A percentile compares a stretch with the other conserved stretches of the same genome.
phyloP scores from a whole-genome alignment of 2,113 vertebrate genomes.

The Pelecanus crispus region DNA sequence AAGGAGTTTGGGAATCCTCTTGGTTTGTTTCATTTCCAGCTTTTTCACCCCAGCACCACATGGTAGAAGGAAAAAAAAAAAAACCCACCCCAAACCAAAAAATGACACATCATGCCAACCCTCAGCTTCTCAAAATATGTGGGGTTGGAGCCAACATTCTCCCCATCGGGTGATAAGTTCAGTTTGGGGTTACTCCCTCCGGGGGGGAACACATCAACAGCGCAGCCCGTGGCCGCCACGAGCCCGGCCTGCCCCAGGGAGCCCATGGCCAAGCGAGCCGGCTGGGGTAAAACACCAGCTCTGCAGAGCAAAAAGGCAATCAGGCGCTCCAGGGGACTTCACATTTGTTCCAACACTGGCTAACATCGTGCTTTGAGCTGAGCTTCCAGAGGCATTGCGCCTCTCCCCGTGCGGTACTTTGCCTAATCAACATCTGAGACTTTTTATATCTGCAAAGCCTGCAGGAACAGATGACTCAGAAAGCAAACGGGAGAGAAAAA shows the following conservation, averaged over 20 bases:
- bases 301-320: too few species aligned
- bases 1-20: background rate
- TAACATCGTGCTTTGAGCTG: rapidly evolving
- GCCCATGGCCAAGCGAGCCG: rapidly evolving
- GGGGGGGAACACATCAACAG: rapidly evolving
- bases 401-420: background rate
- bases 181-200: too few species aligned
- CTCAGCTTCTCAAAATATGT: rapidly evolving
- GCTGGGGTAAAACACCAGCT: background rate
- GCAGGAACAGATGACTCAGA: background rate
- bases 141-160: background rate
- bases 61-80: background rate
- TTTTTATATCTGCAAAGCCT: background rate
- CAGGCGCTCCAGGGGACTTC: background rate
- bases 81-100: background rate
- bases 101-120: background rate
- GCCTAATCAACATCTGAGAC: background rate
- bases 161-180: background rate
- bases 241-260: rapidly evolving
- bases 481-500: background rate
- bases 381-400: rapidly evolving
- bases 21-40: rapidly evolving
- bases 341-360: background rate
- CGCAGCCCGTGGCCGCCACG: rapidly evolving
- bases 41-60: background rate